phyloP scores from a whole-genome alignment of 2,797 vertebrate species.

The Gymnopithys bicolor region DNA sequence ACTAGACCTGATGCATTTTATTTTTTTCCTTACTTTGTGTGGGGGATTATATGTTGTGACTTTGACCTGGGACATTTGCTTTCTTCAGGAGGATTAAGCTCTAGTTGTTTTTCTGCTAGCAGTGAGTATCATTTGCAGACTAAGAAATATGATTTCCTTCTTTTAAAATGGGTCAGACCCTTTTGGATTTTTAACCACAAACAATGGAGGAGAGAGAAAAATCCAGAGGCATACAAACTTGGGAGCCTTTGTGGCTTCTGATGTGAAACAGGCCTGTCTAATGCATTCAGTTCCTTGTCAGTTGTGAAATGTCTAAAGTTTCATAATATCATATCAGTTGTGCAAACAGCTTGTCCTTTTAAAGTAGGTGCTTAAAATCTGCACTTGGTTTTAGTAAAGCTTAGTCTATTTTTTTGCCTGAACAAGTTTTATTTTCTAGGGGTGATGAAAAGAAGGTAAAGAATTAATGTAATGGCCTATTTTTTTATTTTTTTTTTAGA shows the following conservation, averaged over 20 bases:
- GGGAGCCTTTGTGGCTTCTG: conserved; percentile 54
- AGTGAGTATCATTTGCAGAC: neutral
- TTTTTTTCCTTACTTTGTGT: conserved; percentile 16
- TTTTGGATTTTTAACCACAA: conserved; percentile 56
- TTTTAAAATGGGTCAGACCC: conserved; percentile 50
- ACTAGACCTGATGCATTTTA: neutral
- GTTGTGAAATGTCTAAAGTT: conserved; percentile 52
- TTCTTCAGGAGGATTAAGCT: conserved; percentile 16
- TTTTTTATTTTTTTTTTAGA: neutral
- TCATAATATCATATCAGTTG: conserved; percentile 53
- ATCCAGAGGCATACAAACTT: conserved; percentile 23
- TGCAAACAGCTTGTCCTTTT: conserved; percentile 33
- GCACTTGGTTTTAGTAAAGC: conserved; percentile 7
- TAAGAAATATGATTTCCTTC: conserved; percentile 47
- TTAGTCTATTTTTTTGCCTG: neutral
- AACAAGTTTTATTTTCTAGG: neutral
- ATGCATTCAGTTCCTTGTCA: conserved; percentile 42
- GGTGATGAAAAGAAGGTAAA: neutral
- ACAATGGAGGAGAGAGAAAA: conserved; percentile 55
- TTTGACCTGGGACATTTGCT: conserved; percentile 39
- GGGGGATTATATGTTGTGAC: neutral
- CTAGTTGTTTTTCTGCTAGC: neutral
- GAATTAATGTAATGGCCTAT: neutral
- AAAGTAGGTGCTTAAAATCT: conserved; percentile 27
- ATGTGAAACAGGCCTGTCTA: conserved; percentile 54